Evolutionary conservation across 2,797 vertebrate species (phyloP).

Genomic region (Galagoides demidoff): DNA sequence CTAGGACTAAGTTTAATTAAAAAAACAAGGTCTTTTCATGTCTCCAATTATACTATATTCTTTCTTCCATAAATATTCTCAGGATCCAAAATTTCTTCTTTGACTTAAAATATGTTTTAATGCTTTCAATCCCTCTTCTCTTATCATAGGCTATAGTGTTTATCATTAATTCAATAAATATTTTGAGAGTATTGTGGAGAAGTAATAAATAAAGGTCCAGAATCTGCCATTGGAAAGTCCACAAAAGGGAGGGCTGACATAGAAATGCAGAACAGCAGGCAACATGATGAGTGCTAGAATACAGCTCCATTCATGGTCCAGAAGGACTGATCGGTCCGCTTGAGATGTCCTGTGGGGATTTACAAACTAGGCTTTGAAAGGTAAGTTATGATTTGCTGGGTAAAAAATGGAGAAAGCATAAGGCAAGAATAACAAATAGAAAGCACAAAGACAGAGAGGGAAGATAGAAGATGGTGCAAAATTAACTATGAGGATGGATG

Average conservation of each 20-base stretch:
- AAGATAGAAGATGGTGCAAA: neutral
- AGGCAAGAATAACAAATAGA: neutral
- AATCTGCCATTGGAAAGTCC: neutral
- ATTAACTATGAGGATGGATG: neutral
- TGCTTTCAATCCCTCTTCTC: neutral
- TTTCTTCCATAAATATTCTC: slow-evolving; percentile 37
- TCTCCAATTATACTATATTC: neutral
- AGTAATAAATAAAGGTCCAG: neutral
- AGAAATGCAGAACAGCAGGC: neutral
- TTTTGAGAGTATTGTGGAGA: neutral
- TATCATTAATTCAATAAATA: slow-evolving; percentile 9
- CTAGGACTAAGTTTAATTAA: neutral
- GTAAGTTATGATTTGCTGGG: neutral
- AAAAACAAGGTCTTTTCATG: neutral
- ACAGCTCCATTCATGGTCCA: neutral
- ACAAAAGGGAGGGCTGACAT: neutral
- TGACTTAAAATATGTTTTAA: slow-evolving; percentile 28
- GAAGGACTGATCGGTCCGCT: neutral
- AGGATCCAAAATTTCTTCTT: slow-evolving; percentile 26
- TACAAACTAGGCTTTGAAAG: neutral
- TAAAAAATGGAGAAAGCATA: slow-evolving; percentile 26
- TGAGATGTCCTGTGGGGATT: neutral
- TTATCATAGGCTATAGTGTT: neutral
- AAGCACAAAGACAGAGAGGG: neutral
- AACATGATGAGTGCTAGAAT: neutral